Evolutionary conservation across 2,888 invertebrate genomes (phyloP), one percentile per base, ranked within the genome.

Genomic region (Rhimphoctona megacephalus): DNA sequence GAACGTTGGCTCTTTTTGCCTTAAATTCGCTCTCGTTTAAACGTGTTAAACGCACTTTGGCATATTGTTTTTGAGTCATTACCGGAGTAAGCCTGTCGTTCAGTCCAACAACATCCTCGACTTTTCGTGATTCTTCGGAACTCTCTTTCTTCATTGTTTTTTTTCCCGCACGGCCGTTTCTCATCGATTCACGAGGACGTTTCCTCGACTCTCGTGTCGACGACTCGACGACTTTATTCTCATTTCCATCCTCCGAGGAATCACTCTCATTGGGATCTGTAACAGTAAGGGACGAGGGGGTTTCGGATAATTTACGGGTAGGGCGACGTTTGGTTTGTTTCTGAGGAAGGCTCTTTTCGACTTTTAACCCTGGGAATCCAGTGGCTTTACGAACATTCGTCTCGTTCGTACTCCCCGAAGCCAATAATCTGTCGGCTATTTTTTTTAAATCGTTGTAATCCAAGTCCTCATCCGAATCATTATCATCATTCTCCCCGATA

Each of bases 391-490:
- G 73, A 77, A 66, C n/a, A 52, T 78, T 54, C 78, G 54, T 25
- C 17, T 30, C 57, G 43, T 70, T 79, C 49, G 66, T 46, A 39
- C 33, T 64, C 11, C 69, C 83, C 8, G 85, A 49, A n/a, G 85
- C 83, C 67, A 88, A 66, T 14, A 83, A 73, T 25, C 78, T 64
- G 33, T 87, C 86, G 2, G 85, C 85, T 49, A 89, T 86, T 17
- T 72, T 80, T 61, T 83, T 88, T 14, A 89, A 57, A 22, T 87
- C 82, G 57, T 85, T 85, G 81, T 81, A 88, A 78, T 74, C 84
- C 19, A 83, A 66, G 8, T 89, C 87, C 4, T 85, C 82, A 14
- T 86, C 86, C 30, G 85, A 86, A 76, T 83, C 88, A 33, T 17
- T 46, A 49, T 77, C 57, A 33, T 80, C 72, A 14, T 72, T 69